Evolutionary conservation across 2,888 invertebrate species (phyloP).

Genomic region (Perithous albicinctus): DNA sequence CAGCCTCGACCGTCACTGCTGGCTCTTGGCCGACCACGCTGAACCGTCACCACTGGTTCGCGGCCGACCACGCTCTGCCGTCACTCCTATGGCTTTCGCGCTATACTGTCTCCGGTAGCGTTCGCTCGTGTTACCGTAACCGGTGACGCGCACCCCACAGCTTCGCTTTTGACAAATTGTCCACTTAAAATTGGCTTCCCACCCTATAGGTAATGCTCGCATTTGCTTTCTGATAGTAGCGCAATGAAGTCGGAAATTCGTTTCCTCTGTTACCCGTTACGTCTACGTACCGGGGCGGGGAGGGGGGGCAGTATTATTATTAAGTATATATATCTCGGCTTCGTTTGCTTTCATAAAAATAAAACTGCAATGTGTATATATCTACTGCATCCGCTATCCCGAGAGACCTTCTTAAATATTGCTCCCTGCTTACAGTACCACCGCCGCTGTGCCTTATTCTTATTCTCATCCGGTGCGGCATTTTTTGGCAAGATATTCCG

Average conservation of each 20-base stretch:
- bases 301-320: slow-evolving; percentile 22
- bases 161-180: slow-evolving; percentile 64
- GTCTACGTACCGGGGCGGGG: too few relatives aligned
- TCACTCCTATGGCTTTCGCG: slow-evolving; percentile 58
- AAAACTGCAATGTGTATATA: not conserved
- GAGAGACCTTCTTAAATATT: slow-evolving; percentile 36
- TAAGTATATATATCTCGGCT: not conserved
- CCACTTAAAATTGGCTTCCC: slow-evolving; percentile 61
- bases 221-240: slow-evolving; percentile 20
- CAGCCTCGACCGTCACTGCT: slow-evolving; percentile 62
- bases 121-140: slow-evolving; percentile 47
- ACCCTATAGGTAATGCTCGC: slow-evolving; percentile 16
- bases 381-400: not conserved
- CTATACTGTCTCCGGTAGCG: slow-evolving; percentile 6
- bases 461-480: slow-evolving; percentile 64
- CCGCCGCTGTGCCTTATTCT: slow-evolving; percentile 49
- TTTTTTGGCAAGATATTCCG: slow-evolving; percentile 66
- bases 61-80: slow-evolving; percentile 55
- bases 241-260: slow-evolving; percentile 47
- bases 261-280: slow-evolving; percentile 36
- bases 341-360: slow-evolving; percentile 10
- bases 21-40: slow-evolving; percentile 46
- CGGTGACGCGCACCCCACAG: slow-evolving; percentile 48
- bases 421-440: not conserved
- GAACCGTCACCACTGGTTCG: slow-evolving; percentile 60